Conservation (phyloP, 2,113 vertebrate species). For the Gasterosteus aculeatus region DNA sequence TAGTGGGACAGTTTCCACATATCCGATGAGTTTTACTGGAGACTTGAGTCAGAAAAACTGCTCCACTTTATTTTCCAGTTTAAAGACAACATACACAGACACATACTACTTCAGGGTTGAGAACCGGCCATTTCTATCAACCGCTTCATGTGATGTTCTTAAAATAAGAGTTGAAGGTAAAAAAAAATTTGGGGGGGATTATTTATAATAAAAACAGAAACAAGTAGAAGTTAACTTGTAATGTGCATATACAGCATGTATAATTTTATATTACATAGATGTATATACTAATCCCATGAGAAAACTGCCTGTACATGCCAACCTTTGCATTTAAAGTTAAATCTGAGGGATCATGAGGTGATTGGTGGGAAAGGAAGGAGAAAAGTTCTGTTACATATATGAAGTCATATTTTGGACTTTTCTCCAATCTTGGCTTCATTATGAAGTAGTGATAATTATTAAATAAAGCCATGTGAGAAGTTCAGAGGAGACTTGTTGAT, state of each 20-base stretch:
- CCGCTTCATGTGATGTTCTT: neutral
- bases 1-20: rapidly evolving
- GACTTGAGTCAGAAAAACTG: conserved; percentile 53
- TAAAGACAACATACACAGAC: neutral
- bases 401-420: too few species aligned
- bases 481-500: neutral
- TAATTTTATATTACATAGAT: neutral
- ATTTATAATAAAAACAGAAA: neutral
- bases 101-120: conserved; percentile 61
- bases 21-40: conserved; percentile 52
- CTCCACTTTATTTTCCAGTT: conserved; percentile 54
- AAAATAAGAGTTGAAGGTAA: conserved; percentile 48
- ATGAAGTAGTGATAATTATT: neutral
- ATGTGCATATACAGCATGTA: neutral
- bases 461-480: neutral
- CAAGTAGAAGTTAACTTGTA: neutral
- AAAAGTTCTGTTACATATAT: neutral
- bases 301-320: neutral
- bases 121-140: rapidly evolving
- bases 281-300: neutral
- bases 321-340: neutral
- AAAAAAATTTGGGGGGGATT: neutral
- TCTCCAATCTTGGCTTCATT: too few species aligned
- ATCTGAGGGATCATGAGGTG: neutral
- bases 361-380: neutral